Conservation (phyloP, 2,113 vertebrate genomes). For the Nerophis lumbriciformis region DNA sequence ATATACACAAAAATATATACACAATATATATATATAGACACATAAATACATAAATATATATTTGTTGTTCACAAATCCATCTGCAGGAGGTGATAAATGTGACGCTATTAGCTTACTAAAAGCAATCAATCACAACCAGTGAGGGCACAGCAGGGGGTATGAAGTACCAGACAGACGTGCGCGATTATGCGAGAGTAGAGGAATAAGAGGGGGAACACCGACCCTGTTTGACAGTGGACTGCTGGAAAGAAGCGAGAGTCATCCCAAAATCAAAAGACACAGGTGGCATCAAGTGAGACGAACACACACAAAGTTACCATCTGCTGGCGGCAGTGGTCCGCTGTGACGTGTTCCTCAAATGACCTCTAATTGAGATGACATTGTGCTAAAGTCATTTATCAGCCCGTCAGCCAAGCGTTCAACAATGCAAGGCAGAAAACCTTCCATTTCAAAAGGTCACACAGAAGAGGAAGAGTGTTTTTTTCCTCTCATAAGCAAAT, state of each 20-base stretch:
- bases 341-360: conserved; percentile 19
- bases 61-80: conserved; percentile 21
- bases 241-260: background rate
- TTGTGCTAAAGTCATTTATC: conserved; percentile 21
- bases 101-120: conserved; percentile 30
- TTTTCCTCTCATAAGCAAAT: too few species aligned
- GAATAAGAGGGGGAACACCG: conserved; percentile 12
- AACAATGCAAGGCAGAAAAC: conserved; percentile 5
- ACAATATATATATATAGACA: too few species aligned
- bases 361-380: conserved; percentile 30
- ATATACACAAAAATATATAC: too few species aligned
- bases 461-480: conserved; percentile 1
- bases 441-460: background rate
- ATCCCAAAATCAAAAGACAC: conserved; percentile 22
- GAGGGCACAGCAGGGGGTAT: conserved; percentile 20
- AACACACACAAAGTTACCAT: conserved; percentile 40
- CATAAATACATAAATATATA: too few species aligned
- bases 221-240: background rate
- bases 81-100: conserved; percentile 30
- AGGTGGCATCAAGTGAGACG: conserved; percentile 36
- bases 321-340: conserved; percentile 21
- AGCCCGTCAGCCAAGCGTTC: conserved; percentile 13
- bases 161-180: conserved; percentile 22
- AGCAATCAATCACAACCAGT: conserved; percentile 36
- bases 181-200: conserved; percentile 10